Base-by-base conservation (phyloP, 2,113 vertebrate genomes). In the Pachyramphus minor region DNA sequence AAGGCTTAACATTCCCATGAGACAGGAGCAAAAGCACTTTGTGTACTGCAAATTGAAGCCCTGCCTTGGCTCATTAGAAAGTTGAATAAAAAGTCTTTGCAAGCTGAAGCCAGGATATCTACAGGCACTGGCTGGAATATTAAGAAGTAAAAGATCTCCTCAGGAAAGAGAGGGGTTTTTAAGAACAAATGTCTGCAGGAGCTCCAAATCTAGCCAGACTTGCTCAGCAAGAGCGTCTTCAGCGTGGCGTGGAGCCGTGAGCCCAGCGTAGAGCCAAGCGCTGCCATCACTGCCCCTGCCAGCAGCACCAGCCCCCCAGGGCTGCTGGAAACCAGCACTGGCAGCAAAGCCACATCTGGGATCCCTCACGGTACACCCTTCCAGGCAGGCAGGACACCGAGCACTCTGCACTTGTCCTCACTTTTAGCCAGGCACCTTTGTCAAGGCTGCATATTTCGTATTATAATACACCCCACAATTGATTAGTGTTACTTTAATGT, bases 171-270 rank as follows among this genome's bases (percentile, higher is more conserved):
- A 78, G 12, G 27, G 71, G 39, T 76, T 96, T 96, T 76, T 77
- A 80, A 84, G 93, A 73, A 93, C 79, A 90, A 84, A 84, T 25
- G 42, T 16, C 86, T 47, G 78, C 85, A 86, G 95, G 90, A 76
- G 68, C 42, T 86, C 79, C 88, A 92, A 92, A 92, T 73, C 92
- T 79, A 73, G 23, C 24, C 39, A 53, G 73, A 47, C 45, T 84
- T 45, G 73, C 27, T n/a, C 64, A 69, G 60, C 27, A 59, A 53
- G 47, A 75, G 56, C 71, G 35, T 22, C 55, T 77, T 82, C 58
- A 88, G 72, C 19, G 83, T 45, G 47, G 83, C 5, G 0, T 4
- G 35, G 84, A 84, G 80, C 76, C 1, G 2, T 4, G 44, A 90
- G 64, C 15, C 56, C 15, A 52, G 74, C 13, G 0, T 0, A 28